Evolutionary conservation across 1,140 invertebrate species (phyloP).

Genomic region (Apis florea): DNA sequence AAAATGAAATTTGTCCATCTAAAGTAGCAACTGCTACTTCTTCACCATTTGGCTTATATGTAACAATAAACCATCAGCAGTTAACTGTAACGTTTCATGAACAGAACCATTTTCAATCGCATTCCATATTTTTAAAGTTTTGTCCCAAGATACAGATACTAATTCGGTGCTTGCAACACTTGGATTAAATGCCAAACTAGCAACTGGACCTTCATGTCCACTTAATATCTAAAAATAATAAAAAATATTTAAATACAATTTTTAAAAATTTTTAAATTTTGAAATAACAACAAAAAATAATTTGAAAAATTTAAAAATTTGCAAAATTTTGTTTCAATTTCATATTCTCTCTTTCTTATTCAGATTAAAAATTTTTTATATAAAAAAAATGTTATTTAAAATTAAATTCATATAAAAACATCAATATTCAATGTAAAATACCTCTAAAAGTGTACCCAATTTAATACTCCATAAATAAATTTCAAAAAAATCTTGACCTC

Average conservation of each 20-base stretch:
- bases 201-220: conserved; percentile 96
- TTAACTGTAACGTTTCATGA: conserved; percentile 91
- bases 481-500: conserved; percentile 95
- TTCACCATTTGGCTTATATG: conserved; percentile 93
- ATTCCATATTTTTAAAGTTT: conserved; percentile 95
- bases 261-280: background rate
- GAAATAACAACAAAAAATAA: background rate
- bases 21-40: conserved; percentile 95
- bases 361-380: background rate
- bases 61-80: conserved; percentile 91
- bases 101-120: conserved; percentile 89
- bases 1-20: conserved; percentile 93
- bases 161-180: conserved; percentile 86
- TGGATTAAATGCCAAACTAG: conserved; percentile 90
- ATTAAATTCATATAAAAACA: background rate
- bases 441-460: conserved; percentile 93
- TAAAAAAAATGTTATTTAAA: background rate
- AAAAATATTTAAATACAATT: conserved; percentile 13
- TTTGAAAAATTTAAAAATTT: too few species aligned
- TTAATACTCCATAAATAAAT: conserved; percentile 98
- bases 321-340: too few species aligned
- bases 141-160: conserved; percentile 96
- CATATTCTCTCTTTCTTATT: background rate
- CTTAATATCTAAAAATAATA: conserved; percentile 84
- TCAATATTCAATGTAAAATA: conserved; percentile 67